Conservation (phyloP, 2,888 invertebrate species). For the Drymonia ruficornis region DNA sequence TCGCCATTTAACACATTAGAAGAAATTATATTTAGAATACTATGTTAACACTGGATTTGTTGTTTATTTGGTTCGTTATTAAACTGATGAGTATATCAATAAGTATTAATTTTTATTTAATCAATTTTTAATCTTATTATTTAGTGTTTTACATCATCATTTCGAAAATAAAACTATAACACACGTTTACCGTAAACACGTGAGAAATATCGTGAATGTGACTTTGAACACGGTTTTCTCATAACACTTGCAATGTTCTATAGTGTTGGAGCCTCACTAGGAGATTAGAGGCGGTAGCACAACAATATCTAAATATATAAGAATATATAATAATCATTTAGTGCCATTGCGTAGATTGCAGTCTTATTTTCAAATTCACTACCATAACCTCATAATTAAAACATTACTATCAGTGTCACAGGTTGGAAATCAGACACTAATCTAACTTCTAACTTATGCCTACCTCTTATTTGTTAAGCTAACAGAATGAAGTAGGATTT, state of each 20-base stretch:
- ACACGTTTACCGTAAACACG: too few species aligned
- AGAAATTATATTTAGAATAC: neutral
- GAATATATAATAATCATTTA: neutral
- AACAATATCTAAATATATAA: too few species aligned
- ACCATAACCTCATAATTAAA: neutral
- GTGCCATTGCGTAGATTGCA: constrained; percentile 12
- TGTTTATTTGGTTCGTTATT: constrained; percentile 7
- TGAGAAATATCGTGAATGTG: too few species aligned
- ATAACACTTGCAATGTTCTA: too few species aligned
- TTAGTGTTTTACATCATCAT: neutral
- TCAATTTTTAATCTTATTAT: neutral
- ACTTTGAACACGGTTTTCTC: too few species aligned
- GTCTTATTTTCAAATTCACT: constrained; percentile 37
- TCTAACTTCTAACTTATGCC: too few species aligned
- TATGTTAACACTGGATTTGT: constrained; percentile 3
- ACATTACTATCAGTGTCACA: too few species aligned
- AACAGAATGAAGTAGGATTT: too few species aligned
- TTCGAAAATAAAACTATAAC: constrained; percentile 40
- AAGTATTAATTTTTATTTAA: neutral
- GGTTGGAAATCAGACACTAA: too few species aligned
- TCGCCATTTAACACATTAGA: constrained; percentile 1
- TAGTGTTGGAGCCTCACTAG: too few species aligned
- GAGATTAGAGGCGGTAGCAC: too few species aligned
- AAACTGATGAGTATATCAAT: neutral
- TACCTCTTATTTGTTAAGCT: too few species aligned